These are phyloP conservation scores for Tinamus guttatus DNA, from an alignment of 2,113 vertebrate genomes.

Conservation along the genomic window DNA sequence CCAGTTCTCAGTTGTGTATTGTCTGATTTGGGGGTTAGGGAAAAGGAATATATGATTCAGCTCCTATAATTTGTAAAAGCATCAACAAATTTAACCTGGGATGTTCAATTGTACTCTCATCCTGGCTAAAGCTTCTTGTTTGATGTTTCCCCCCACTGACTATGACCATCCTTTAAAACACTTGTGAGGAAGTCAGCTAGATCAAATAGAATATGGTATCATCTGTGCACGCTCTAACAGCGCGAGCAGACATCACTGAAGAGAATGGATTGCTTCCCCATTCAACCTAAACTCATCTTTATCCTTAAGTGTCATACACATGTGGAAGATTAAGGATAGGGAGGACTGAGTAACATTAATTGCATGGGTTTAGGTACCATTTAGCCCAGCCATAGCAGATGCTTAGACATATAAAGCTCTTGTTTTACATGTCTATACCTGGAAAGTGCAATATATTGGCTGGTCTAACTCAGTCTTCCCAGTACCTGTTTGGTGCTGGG, in stretches of 20 bases:
- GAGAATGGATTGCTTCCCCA: background rate
- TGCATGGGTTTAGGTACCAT: background rate
- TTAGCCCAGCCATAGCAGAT: background rate
- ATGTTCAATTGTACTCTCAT: background rate
- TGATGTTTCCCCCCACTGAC: background rate
- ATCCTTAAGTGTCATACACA: background rate
- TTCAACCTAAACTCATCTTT: background rate
- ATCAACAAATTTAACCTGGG: background rate
- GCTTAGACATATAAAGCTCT: background rate
- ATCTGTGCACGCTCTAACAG: background rate
- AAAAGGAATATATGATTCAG: background rate
- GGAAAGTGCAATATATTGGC: background rate
- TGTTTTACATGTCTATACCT: background rate
- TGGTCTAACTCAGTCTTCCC: rapidly evolving
- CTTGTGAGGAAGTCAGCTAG: background rate
- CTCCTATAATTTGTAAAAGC: background rate
- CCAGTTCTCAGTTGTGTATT: background rate
- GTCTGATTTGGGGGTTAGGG: background rate
- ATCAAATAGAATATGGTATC: background rate
- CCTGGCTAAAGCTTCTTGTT: constrained; percentile 11
- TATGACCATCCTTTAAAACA: constrained; percentile 10
- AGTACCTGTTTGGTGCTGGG: background rate
- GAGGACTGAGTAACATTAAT: background rate
- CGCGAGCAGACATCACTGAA: background rate
- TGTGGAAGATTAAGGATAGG: background rate